phyloP scores from a whole-genome alignment of 2,888 invertebrate genomes.

The Microctonus brassicae region DNA sequence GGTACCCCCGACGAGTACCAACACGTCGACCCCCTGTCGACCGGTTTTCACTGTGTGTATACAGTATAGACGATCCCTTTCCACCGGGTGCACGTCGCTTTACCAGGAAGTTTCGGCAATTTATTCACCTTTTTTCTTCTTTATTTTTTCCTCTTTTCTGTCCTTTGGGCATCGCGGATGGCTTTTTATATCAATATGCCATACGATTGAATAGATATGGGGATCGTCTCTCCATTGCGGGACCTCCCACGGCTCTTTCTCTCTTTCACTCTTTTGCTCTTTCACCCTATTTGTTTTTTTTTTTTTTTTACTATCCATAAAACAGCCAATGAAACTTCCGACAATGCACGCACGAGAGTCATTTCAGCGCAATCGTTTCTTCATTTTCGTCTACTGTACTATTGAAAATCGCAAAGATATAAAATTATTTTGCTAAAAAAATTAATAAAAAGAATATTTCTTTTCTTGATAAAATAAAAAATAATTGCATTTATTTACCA shows the following conservation, averaged over 20 bases:
- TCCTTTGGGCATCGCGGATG: constrained; percentile 43
- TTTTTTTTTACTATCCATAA: constrained; percentile 42
- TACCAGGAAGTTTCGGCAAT: constrained; percentile 57
- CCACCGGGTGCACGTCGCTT: constrained; percentile 28
- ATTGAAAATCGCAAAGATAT: constrained; percentile 10
- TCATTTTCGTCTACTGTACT: not conserved
- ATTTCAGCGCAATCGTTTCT: constrained; percentile 29
- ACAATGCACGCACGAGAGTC: constrained; percentile 33
- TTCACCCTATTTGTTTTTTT: constrained; percentile 26
- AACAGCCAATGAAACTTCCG: constrained; percentile 50
- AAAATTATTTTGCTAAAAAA: not conserved
- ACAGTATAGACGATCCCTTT: constrained; percentile 8
- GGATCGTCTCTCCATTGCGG: constrained; percentile 45
- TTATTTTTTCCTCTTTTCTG: constrained; percentile 37
- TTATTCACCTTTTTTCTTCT: constrained; percentile 57
- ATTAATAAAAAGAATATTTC: not conserved
- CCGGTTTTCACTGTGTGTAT: constrained; percentile 22
- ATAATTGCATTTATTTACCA: not conserved
- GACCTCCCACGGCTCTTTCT: constrained; percentile 49
- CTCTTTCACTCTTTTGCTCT: constrained; percentile 39
- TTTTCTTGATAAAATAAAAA: not conserved
- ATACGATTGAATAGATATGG: constrained; percentile 49
- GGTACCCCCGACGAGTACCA: constrained; percentile 27
- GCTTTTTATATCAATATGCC: constrained; percentile 59
- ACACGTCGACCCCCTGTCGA: constrained; percentile 31